Conservation (phyloP, 1,140 invertebrate species). For the Whitmania pigra region DNA sequence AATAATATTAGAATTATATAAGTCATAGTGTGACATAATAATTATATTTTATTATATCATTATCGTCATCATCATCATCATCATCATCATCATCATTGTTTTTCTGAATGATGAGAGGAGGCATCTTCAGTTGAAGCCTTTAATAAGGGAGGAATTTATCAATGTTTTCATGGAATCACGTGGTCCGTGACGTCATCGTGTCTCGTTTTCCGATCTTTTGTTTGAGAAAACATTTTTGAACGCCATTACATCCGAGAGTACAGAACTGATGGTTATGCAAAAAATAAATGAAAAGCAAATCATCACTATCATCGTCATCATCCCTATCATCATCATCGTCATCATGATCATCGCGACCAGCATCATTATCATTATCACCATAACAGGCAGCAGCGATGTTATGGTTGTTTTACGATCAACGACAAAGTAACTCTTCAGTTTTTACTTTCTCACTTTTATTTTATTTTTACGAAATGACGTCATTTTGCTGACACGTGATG, state of each 20-base stretch:
- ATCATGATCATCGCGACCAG: neutral
- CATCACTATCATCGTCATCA: neutral
- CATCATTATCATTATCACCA: conserved; percentile 4
- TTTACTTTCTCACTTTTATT: neutral
- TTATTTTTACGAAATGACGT: neutral
- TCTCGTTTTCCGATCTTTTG: neutral
- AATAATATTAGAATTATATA: no score
- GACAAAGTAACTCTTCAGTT: neutral
- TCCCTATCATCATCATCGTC: neutral
- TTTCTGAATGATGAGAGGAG: neutral
- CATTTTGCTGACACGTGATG: neutral
- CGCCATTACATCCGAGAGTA: no score
- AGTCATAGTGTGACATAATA: no score
- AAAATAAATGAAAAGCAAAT: no score
- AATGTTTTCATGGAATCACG: neutral
- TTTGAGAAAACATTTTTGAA: neutral
- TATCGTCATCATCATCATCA: neutral
- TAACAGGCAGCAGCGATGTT: neutral
- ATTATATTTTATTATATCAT: neutral
- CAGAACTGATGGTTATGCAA: no score
- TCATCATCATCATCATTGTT: neutral
- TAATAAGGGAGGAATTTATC: neutral
- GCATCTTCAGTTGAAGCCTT: neutral
- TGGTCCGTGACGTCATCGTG: neutral
- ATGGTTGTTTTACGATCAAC: neutral